These are phyloP conservation scores for Chrysaora quinquecirrha DNA, from an alignment of 30 jellyfish, hydroid and myxozoan species.

Conservation along the genomic window DNA sequence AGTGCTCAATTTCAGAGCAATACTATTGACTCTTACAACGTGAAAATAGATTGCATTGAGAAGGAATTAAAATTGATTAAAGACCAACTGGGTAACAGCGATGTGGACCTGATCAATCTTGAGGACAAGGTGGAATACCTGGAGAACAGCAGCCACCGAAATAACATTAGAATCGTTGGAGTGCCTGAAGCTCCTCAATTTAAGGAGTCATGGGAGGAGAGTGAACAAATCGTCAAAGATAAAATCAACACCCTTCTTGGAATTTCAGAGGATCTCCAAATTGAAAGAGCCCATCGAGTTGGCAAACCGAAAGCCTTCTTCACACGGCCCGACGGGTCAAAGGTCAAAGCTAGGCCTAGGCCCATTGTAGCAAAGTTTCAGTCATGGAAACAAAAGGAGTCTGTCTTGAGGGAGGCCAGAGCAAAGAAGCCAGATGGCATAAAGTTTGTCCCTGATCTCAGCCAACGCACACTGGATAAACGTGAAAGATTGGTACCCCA, in stretches of 20 bases:
- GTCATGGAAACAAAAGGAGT: slow-evolving; percentile 33
- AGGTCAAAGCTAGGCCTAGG: slow-evolving; percentile 15
- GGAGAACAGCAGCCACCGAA: slow-evolving; percentile 30
- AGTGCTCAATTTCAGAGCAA: slow-evolving; percentile 13
- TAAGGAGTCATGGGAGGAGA: slow-evolving; percentile 14
- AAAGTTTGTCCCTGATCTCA: slow-evolving; percentile 25
- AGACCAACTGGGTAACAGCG: slow-evolving; percentile 8
- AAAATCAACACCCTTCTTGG: slow-evolving; percentile 26
- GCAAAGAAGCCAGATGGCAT: slow-evolving; percentile 36
- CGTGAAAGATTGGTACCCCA: slow-evolving; percentile 21
- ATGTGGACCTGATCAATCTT: neutral
- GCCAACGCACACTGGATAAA: slow-evolving; percentile 26
- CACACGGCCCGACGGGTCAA: slow-evolving; percentile 21
- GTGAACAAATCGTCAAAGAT: slow-evolving; percentile 25
- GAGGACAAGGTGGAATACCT: neutral
- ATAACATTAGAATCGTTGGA: slow-evolving; percentile 16
- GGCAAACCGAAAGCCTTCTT: slow-evolving; percentile 22
- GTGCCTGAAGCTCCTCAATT: slow-evolving; percentile 28
- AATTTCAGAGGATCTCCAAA: slow-evolving; percentile 7
- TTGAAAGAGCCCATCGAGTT: slow-evolving; percentile 14
- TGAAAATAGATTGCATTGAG: slow-evolving; percentile 16
- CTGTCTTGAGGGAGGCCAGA: slow-evolving; percentile 37
- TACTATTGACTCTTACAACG: slow-evolving; percentile 15
- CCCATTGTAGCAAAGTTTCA: neutral
- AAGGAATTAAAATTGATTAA: neutral